phyloP scores from a whole-genome alignment of 37 sponge, comb jelly and placozoan genomes.

The Lycopodina hypogea region DNA sequence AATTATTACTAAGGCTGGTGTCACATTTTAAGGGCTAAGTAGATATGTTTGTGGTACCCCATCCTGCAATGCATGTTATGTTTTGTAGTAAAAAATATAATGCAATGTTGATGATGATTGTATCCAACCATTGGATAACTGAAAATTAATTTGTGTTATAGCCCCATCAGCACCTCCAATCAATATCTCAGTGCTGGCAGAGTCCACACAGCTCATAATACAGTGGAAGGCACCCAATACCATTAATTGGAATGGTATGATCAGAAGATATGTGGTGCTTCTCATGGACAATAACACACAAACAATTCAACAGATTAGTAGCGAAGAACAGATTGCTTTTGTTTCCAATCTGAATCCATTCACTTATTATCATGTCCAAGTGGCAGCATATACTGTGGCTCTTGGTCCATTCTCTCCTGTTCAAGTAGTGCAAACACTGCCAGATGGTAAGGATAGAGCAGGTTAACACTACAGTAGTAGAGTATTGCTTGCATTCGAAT shows the following conservation, averaged over 20 bases:
- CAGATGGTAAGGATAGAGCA: too few species aligned
- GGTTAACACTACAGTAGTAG: too few species aligned
- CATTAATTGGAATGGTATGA: constrained; percentile 13
- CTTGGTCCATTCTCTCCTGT: constrained; percentile 5
- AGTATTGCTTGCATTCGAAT: not conserved
- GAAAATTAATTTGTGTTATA: constrained; percentile 1
- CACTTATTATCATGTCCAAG: not conserved
- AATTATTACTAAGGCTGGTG: not conserved
- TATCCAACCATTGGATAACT: not conserved
- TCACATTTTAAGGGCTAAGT: too few species aligned
- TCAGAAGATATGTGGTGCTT: constrained; percentile 9
- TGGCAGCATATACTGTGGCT: constrained; percentile 13
- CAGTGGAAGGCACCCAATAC: constrained; percentile 9
- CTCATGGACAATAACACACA: not conserved
- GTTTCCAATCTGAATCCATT: constrained; percentile 3
- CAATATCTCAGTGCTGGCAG: not conserved
- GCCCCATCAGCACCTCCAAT: constrained; percentile 2
- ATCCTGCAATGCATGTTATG: not conserved
- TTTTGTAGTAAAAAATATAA: not conserved
- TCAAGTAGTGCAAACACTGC: not conserved
- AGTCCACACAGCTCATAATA: not conserved
- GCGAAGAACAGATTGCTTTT: too few species aligned
- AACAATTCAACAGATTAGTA: not conserved
- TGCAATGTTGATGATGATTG: not conserved
- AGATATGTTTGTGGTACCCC: too few species aligned